phyloP scores from a whole-genome alignment of 2,888 invertebrate genomes.

The Sepiola atlantica region DNA sequence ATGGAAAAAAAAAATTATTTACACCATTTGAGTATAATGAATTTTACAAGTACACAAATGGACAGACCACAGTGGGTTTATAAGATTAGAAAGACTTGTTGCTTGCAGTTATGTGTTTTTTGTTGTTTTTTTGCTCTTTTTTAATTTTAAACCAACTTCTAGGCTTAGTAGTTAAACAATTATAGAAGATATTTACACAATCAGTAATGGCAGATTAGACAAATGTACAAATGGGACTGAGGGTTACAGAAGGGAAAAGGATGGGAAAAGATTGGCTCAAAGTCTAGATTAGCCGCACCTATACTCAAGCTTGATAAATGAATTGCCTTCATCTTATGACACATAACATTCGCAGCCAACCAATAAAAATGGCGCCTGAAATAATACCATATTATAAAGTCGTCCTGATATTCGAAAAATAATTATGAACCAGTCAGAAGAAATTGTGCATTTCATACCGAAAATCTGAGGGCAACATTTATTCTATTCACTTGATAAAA shows the following conservation, averaged over 20 bases:
- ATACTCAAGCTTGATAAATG: background rate
- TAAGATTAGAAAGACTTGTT: background rate
- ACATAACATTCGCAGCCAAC: background rate
- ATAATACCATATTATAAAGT: background rate
- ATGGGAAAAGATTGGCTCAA: background rate
- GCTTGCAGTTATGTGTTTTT: no score
- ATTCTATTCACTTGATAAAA: background rate
- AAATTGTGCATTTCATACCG: background rate
- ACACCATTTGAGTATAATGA: constrained; percentile 6
- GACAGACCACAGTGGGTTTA: background rate
- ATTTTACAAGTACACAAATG: background rate
- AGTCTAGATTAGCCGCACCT: background rate
- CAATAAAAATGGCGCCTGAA: background rate
- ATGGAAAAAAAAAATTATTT: background rate
- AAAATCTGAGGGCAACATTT: background rate
- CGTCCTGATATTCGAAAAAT: background rate
- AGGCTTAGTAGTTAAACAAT: background rate
- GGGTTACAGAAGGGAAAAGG: background rate
- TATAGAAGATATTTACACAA: background rate
- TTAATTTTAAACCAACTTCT: background rate
- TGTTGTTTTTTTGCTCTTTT: background rate
- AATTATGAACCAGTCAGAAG: constrained; percentile 5
- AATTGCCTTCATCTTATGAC: background rate
- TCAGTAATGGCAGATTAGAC: background rate
- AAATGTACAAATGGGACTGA: background rate